These are phyloP conservation scores for Drosophila sordidapex DNA, from an alignment of 2,888 invertebrate genomes.

Conservation along the genomic window DNA sequence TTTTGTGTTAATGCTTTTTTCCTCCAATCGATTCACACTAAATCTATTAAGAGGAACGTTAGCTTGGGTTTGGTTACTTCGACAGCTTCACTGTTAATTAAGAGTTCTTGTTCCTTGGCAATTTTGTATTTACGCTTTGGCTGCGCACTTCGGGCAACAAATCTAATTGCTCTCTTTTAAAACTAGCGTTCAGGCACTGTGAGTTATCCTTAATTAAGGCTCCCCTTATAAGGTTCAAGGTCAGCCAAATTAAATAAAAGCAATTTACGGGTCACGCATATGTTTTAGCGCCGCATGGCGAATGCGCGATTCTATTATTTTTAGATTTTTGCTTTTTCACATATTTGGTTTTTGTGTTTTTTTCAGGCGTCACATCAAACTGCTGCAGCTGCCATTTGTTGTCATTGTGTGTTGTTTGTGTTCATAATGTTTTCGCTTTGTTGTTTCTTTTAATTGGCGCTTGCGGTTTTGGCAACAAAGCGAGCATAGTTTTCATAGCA, in stretches of 20 bases:
- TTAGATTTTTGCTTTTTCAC: background rate
- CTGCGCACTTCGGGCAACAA: constrained; percentile 24
- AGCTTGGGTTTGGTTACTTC: background rate
- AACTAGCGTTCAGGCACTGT: constrained; percentile 27
- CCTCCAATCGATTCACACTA: background rate
- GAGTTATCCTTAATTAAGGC: constrained; percentile 31
- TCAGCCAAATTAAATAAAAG: constrained; percentile 72
- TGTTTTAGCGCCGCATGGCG: constrained; percentile 50
- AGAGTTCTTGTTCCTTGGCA: constrained; percentile 23
- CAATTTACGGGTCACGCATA: constrained; percentile 67
- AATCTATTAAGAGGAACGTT: background rate
- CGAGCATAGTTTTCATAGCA: constrained; percentile 44
- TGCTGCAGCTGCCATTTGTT: constrained; percentile 31
- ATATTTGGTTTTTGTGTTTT: background rate
- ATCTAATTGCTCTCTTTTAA: constrained; percentile 56
- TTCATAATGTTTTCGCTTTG: constrained; percentile 46
- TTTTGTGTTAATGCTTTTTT: background rate
- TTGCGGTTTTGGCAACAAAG: constrained; percentile 44
- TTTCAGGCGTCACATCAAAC: constrained; percentile 24
- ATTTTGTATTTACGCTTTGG: constrained; percentile 18
- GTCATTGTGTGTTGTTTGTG: constrained; percentile 43
- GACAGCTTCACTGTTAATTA: constrained; percentile 21
- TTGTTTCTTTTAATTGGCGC: constrained; percentile 72
- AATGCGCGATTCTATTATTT: constrained; percentile 52
- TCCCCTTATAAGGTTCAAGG: constrained; percentile 55